Evolutionary conservation across 2,888 invertebrate genomes (phyloP).

Genomic region (Philhelius pedissequus): DNA sequence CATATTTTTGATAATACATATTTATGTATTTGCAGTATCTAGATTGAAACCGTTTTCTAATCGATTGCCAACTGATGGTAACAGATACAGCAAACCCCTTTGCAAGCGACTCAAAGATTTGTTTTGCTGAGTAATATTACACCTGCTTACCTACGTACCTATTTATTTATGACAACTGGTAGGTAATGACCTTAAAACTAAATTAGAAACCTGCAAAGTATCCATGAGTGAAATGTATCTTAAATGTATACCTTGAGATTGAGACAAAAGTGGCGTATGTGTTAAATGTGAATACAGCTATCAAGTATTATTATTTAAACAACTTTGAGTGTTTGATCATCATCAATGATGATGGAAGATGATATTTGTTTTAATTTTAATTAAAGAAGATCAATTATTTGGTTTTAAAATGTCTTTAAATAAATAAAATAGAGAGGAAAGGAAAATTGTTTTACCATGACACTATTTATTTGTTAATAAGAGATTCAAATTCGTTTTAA

Average conservation of each 20-base stretch:
- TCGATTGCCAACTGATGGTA: not conserved
- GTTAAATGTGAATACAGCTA: not conserved
- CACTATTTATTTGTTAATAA: not conserved
- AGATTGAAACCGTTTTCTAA: not conserved
- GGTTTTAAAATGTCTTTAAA: not conserved
- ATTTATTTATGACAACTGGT: not conserved
- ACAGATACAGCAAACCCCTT: not conserved
- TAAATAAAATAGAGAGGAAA: no score
- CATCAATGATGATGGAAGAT: not conserved
- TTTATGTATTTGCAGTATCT: no score
- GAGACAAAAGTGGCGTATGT: not conserved
- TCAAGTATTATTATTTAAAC: constrained; percentile 13
- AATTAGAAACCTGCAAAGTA: constrained; percentile 3
- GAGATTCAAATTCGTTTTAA: no score
- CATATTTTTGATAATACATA: no score
- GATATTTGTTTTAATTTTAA: not conserved
- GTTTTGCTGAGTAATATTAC: not conserved
- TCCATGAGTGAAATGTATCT: constrained; percentile 19
- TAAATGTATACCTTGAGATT: not conserved
- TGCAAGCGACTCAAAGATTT: not conserved
- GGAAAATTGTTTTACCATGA: not conserved
- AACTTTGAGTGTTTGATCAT: not conserved
- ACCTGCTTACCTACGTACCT: not conserved
- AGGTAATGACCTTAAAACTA: constrained; percentile 38
- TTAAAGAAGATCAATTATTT: not conserved